Percentiles rank a stretch among this genome's conserved stretches.
Conservation (phyloP, 2,113 vertebrate genomes). For the Pomatorhinus ruficollis region DNA sequence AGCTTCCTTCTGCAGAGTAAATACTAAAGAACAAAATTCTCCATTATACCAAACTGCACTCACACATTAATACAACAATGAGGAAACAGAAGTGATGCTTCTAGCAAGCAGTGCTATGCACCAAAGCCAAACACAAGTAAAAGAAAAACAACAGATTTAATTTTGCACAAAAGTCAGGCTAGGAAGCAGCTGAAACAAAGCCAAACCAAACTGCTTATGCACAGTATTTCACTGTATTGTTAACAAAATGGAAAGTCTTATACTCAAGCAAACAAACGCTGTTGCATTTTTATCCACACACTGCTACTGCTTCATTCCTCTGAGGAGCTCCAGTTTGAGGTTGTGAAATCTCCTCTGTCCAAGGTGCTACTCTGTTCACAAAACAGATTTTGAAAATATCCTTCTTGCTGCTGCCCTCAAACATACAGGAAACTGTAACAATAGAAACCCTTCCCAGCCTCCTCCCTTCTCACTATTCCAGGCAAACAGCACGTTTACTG, state of each 20-base stretch:
- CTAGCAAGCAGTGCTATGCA: not conserved
- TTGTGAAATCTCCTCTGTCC: not conserved
- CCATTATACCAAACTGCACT: not conserved
- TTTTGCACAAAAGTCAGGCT: not conserved
- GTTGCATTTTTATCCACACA: not conserved
- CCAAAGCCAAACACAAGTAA: not conserved
- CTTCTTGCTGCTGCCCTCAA: not conserved
- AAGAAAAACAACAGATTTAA: not conserved
- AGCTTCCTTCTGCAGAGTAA: not conserved
- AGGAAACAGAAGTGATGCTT: not conserved
- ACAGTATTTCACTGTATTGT: not conserved
- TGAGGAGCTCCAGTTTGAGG: not conserved
- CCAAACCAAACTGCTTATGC: constrained; percentile 12
- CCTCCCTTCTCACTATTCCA: not conserved
- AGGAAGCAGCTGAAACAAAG: constrained; percentile 5
- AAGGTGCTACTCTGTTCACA: not conserved
- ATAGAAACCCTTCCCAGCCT: not conserved
- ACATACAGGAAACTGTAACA: not conserved
- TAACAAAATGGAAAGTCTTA: not conserved
- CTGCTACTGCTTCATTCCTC: not conserved
- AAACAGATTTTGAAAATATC: not conserved
- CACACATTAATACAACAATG: not conserved
- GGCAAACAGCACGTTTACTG: not conserved
- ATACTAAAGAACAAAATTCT: not conserved
- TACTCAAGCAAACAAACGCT: not conserved